Evolutionary conservation across 1,140 invertebrate species (phyloP), one percentile per base, ranked within the genome.

Genomic region (Hyles vespertilio): DNA sequence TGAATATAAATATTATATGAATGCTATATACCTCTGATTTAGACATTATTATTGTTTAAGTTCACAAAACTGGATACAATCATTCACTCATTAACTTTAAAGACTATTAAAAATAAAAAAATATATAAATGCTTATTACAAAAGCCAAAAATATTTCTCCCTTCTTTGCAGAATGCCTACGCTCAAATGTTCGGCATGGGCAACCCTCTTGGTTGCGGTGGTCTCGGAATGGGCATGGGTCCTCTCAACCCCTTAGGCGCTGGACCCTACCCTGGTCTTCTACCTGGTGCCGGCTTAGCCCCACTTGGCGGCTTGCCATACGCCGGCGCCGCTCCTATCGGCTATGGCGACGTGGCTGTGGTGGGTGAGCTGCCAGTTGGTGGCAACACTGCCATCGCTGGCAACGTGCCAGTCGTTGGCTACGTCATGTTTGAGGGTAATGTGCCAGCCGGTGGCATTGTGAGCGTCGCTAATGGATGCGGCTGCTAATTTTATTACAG

Each of bases 401-500:
- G 83, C 5, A 80, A 87, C 32, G 76, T 83, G 43, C 84, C 84
- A 58, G 77, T 87, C 0, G 78, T 87, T 61, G 84, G 84, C 44
- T 83, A 74, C 46, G 84, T 87, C 0, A 79, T 72, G 7, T 86
- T 86, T 51, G 83, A 86, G 45, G 83, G 83, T 0, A 70, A 59
- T 9, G 63, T 86, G 51, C 83, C 83, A 59, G 83, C 81, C 2
- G 74, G 69, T 43, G 83, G 83, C 40, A 60, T 72, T 6, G 84
- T 84, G 2, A 72, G 70, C 9, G 66, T 87, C 11, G 80, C 75
- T 11, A 82, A 65, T n/a, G 57, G 69, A 50, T 56, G 54, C 44
- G 70, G 71, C 32, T 80, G 79, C 53, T 74, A 1, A 79, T 76
- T 7, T 67, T 64, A 9, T 53, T 51, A n/a, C 59, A 58, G 45